These are phyloP conservation scores for Pimephales promelas DNA, from an alignment of 2,113 vertebrate species.

Conservation along the genomic window DNA sequence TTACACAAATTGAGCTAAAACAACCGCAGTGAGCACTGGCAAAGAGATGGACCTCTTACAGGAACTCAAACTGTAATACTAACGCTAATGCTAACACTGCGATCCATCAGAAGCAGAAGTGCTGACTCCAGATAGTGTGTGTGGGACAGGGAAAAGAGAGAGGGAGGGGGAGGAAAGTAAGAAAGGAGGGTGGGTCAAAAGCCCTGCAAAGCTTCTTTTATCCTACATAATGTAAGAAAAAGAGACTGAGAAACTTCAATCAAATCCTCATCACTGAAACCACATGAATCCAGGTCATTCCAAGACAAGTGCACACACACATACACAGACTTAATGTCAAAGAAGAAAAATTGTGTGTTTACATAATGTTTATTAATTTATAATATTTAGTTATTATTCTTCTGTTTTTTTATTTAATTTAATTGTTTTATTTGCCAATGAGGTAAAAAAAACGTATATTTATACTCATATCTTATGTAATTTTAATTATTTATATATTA, in stretches of 20 bases:
- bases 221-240: constrained; percentile 14
- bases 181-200: constrained; percentile 40
- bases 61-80: constrained; percentile 64
- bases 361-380: neutral
- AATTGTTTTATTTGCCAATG: neutral
- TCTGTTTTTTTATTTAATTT: neutral
- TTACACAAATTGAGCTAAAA: constrained; percentile 22
- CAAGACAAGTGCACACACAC: neutral
- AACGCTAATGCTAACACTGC: constrained; percentile 72
- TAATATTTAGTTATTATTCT: neutral
- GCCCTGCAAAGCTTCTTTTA: constrained; percentile 34
- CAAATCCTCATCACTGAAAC: constrained; percentile 15
- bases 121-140: constrained; percentile 68
- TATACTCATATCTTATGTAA: neutral
- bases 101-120: constrained; percentile 77
- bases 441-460: neutral
- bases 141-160: constrained; percentile 32
- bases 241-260: neutral
- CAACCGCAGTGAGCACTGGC: constrained; percentile 51
- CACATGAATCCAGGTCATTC: neutral
- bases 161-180: constrained; percentile 7
- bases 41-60: constrained; percentile 63
- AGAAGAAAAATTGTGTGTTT: neutral
- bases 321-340: neutral
- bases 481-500: neutral